Evolutionary conservation across 2,888 invertebrate species (phyloP).

Genomic region (Cosmia pyralina): DNA sequence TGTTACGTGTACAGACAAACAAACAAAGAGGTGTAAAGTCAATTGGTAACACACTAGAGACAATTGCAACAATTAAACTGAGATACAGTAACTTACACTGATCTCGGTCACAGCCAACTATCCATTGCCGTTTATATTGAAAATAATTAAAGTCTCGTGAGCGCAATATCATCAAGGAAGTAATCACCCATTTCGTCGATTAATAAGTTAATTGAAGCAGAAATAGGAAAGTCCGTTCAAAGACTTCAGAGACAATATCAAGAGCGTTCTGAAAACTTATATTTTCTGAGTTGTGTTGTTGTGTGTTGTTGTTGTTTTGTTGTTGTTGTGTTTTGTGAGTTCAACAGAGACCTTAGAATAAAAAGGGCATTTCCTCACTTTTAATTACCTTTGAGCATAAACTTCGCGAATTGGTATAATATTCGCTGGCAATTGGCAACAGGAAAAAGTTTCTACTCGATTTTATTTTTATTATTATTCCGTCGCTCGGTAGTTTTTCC

Average conservation of each 20-base stretch:
- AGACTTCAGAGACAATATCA: conserved; percentile 43
- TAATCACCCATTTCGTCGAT: conserved; percentile 22
- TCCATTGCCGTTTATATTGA: conserved; percentile 27
- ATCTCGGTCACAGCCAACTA: conserved; percentile 18
- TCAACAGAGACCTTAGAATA: conserved; percentile 35
- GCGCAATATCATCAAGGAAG: conserved; percentile 4
- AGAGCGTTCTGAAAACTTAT: conserved; percentile 31
- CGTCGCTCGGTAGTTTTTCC: not conserved
- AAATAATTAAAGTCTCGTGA: conserved; percentile 50
- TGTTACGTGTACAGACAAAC: conserved; percentile 18
- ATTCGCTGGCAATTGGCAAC: conserved; percentile 21
- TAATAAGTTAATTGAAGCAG: conserved; percentile 40
- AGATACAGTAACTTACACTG: conserved; percentile 28
- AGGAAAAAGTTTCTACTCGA: conserved; percentile 19
- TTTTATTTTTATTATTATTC: conserved; percentile 3
- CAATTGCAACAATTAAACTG: conserved; percentile 50
- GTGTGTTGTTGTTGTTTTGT: too few species aligned
- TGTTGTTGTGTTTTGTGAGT: too few species aligned
- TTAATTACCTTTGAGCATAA: conserved; percentile 50
- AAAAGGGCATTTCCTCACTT: conserved; percentile 33
- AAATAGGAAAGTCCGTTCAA: conserved; percentile 30
- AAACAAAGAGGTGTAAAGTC: conserved; percentile 47
- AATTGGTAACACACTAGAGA: conserved; percentile 36
- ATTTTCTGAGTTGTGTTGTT: conserved; percentile 25
- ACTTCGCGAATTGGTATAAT: conserved; percentile 36